Evolutionary conservation across 2,113 vertebrate species (phyloP).

Genomic region (Tenrec ecaudatus): DNA sequence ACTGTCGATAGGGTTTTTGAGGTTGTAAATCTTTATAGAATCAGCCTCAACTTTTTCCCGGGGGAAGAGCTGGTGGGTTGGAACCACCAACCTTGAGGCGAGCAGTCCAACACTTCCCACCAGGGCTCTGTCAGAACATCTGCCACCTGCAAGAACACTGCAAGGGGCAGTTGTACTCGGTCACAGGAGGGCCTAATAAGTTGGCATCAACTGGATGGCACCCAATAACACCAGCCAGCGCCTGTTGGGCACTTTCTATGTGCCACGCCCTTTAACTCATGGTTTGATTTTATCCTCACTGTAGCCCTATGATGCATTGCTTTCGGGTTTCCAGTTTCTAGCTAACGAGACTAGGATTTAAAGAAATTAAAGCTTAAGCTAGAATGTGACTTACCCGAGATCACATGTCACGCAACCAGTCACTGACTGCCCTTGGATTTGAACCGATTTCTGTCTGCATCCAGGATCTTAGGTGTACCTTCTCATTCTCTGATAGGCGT

Average conservation of each 20-base stretch:
- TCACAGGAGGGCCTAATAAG: neutral
- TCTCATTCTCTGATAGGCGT: neutral
- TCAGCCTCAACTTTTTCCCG: too few species aligned
- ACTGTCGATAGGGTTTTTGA: too few species aligned
- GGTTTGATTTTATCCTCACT: neutral
- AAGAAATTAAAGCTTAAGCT: neutral
- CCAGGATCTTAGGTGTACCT: neutral
- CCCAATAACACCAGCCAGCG: neutral
- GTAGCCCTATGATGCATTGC: neutral
- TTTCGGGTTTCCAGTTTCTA: neutral
- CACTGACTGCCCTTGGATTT: neutral
- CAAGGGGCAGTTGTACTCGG: neutral
- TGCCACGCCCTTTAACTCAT: neutral
- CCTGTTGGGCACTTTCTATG: neutral
- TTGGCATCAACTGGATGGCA: neutral
- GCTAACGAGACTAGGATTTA: neutral
- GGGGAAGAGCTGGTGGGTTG: too few species aligned
- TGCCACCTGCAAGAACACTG: too few species aligned
- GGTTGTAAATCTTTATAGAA: too few species aligned
- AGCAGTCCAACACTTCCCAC: too few species aligned
- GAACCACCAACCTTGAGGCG: too few species aligned
- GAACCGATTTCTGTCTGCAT: neutral
- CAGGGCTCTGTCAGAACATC: too few species aligned
- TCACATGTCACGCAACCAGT: neutral
- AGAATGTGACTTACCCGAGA: neutral